phyloP scores from a whole-genome alignment of 2,113 vertebrate genomes.

The Tauraco erythrolophus region DNA sequence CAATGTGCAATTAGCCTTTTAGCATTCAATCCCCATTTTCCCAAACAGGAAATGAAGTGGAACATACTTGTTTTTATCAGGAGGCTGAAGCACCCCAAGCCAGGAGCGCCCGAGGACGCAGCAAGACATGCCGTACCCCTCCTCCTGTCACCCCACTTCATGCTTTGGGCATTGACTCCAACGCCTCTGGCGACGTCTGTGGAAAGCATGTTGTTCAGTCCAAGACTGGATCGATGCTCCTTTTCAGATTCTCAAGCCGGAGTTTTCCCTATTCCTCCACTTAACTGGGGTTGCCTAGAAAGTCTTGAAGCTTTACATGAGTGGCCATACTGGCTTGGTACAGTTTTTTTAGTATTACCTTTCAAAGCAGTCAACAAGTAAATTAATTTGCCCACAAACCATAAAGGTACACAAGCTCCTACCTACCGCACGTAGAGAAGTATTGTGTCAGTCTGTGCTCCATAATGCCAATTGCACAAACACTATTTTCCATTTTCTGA shows the following conservation, averaged over 20 bases:
- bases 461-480: neutral
- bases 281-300: neutral
- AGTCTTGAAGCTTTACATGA: neutral
- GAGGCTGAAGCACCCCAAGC: neutral
- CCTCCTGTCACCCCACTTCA: neutral
- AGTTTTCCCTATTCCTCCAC: conserved; percentile 15
- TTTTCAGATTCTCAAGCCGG: neutral
- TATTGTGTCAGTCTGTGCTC: neutral
- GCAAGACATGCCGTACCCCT: neutral
- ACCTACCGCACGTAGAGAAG: neutral
- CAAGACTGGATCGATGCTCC: neutral
- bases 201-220: conserved; percentile 17
- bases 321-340: neutral
- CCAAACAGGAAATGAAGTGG: conserved; percentile 68
- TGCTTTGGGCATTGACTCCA: neutral
- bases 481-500: neutral
- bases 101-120: neutral
- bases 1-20: conserved; percentile 76
- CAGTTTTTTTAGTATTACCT: neutral
- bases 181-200: neutral
- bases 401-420: neutral
- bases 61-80: conserved; percentile 61
- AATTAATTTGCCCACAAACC: neutral
- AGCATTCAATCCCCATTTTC: conserved; percentile 69
- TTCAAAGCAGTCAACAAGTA: neutral